phyloP scores from a whole-genome alignment of 2,113 vertebrate species.

The Struthio camelus region DNA sequence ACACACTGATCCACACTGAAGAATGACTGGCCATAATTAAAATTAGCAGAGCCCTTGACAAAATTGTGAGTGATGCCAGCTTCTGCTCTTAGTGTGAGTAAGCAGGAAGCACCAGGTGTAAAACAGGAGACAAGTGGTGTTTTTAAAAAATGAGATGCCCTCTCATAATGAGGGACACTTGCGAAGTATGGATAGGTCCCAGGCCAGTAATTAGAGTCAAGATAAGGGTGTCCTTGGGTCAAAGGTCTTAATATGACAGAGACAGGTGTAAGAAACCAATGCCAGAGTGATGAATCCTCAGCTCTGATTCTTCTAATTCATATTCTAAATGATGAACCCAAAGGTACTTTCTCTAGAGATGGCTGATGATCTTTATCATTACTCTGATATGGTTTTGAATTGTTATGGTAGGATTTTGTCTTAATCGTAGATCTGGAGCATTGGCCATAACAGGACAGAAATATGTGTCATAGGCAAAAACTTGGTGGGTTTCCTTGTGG shows the following conservation, averaged over 20 bases:
- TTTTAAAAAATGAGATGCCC: slow-evolving; percentile 67
- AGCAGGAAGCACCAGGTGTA: slow-evolving; percentile 69
- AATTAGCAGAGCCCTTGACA: slow-evolving; percentile 21
- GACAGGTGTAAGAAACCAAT: neutral
- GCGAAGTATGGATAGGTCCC: slow-evolving; percentile 67
- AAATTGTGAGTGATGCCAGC: slow-evolving; percentile 36
- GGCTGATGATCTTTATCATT: slow-evolving; percentile 56
- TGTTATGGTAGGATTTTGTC: neutral
- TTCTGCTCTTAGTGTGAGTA: slow-evolving; percentile 28
- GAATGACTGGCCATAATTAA: neutral
- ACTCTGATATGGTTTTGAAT: neutral
- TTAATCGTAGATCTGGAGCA: neutral
- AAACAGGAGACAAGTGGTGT: slow-evolving; percentile 43
- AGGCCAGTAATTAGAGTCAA: slow-evolving; percentile 67
- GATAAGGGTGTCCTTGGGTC: slow-evolving; percentile 64
- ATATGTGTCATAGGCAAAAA: neutral
- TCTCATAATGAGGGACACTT: slow-evolving; percentile 62
- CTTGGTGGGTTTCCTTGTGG: neutral
- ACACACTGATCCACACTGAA: neutral
- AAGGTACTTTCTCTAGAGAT: slow-evolving; percentile 43
- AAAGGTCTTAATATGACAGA: slow-evolving; percentile 58
- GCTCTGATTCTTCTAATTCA: slow-evolving; percentile 49
- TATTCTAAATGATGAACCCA: slow-evolving; percentile 62
- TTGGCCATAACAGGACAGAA: neutral
- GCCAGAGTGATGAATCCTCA: neutral